Evolutionary conservation across 1,140 invertebrate genomes (phyloP).

Genomic region (Cardiocondyla obscurior): DNA sequence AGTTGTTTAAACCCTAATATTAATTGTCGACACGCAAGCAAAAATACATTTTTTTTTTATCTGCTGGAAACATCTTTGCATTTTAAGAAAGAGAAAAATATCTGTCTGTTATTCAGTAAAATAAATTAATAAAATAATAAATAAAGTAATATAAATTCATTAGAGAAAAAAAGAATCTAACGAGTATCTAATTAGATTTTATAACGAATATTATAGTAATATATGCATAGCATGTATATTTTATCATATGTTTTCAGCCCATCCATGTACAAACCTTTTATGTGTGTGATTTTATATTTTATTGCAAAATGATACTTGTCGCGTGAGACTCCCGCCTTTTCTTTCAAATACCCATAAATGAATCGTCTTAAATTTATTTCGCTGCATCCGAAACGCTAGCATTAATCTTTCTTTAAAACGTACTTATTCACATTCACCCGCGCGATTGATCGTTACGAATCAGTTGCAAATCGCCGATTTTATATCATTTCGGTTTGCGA

Average conservation of each 20-base stretch:
- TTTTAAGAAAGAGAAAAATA: too few relatives aligned
- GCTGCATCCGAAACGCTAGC: too few relatives aligned
- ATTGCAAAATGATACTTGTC: background rate
- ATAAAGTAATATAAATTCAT: too few relatives aligned
- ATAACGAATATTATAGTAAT: too few relatives aligned
- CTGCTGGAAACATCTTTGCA: too few relatives aligned
- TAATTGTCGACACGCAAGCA: background rate
- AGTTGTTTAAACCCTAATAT: background rate
- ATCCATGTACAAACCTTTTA: background rate
- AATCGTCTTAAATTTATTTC: background rate
- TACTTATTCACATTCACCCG: background rate
- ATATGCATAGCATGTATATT: too few relatives aligned
- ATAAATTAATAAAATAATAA: too few relatives aligned
- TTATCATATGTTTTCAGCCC: background rate
- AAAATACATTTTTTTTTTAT: too few relatives aligned
- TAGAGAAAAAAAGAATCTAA: too few relatives aligned
- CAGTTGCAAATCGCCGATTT: conserved; percentile 22
- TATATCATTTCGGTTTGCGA: conserved; percentile 49
- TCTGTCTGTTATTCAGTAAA: too few relatives aligned
- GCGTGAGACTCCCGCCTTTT: background rate
- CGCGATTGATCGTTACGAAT: background rate
- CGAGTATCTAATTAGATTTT: too few relatives aligned
- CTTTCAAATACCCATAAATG: background rate
- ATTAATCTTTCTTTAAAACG: background rate
- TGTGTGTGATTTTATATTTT: too few relatives aligned